Conservation (phyloP, 2,797 vertebrate species). For the Micropoecilia bifurca region DNA sequence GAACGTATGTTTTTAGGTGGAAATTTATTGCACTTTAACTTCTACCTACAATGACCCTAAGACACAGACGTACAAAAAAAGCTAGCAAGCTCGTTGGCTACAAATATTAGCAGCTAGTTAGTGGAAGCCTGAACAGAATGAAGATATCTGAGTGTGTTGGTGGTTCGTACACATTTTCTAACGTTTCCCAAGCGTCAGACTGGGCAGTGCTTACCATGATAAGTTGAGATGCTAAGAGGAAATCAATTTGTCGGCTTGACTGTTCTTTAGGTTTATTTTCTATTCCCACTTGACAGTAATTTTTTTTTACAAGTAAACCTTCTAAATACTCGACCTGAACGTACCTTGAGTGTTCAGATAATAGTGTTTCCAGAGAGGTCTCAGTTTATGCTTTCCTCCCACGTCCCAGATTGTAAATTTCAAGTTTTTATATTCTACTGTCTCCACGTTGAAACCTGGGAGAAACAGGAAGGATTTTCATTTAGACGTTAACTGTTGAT, state of each 20-base stretch:
- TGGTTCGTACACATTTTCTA: neutral
- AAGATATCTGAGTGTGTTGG: neutral
- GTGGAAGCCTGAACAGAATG: too few relatives aligned
- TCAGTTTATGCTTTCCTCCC: conserved; percentile 96
- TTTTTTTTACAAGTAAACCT: neutral
- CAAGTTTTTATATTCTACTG: conserved; percentile 98
- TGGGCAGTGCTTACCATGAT: too few relatives aligned
- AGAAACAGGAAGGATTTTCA: conserved; percentile 11
- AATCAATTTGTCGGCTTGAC: too few relatives aligned
- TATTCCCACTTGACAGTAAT: neutral
- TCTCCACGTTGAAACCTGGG: conserved; percentile 98
- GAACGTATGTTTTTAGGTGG: too few relatives aligned
- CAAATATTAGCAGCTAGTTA: too few relatives aligned
- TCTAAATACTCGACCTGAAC: neutral
- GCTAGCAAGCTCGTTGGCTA: too few relatives aligned
- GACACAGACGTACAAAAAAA: too few relatives aligned
- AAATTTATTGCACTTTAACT: too few relatives aligned
- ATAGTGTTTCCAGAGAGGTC: conserved; percentile 99
- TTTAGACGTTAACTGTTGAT: accelerated
- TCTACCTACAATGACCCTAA: too few relatives aligned
- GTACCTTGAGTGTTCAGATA: conserved; percentile 99
- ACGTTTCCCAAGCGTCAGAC: neutral
- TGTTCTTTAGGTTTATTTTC: neutral
- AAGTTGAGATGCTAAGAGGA: too few relatives aligned
- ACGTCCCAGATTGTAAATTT: conserved; percentile 99